These are phyloP conservation scores for Gallinago solitaria DNA, from an alignment of 2,797 vertebrate species.

Conservation along the genomic window DNA sequence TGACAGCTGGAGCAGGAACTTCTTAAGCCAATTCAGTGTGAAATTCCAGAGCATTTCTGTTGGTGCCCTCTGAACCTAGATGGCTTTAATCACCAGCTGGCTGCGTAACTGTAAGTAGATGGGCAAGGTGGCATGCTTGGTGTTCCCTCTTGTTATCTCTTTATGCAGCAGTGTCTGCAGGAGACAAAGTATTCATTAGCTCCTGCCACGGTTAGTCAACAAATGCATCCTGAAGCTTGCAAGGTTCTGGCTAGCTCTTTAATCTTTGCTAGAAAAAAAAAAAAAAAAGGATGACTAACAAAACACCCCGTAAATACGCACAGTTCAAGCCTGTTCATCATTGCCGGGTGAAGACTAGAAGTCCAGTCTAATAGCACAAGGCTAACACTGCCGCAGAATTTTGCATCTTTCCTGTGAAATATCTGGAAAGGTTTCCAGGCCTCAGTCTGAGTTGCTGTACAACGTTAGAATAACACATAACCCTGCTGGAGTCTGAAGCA, in stretches of 20 bases:
- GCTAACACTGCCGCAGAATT: neutral
- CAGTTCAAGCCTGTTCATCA: neutral
- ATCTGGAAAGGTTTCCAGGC: neutral
- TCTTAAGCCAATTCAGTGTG: constrained; percentile 11
- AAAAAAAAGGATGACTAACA: neutral
- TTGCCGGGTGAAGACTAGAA: neutral
- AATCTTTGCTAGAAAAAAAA: neutral
- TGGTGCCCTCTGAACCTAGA: neutral
- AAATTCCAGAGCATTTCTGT: constrained; percentile 37
- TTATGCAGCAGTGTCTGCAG: neutral
- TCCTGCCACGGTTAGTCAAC: neutral
- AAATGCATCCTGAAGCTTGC: constrained; percentile 3
- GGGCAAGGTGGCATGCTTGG: neutral
- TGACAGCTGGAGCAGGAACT: constrained; percentile 29
- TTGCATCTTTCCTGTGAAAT: neutral
- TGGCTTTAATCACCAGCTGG: constrained; percentile 5
- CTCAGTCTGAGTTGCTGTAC: neutral
- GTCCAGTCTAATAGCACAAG: neutral
- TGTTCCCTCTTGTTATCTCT: constrained; percentile 16
- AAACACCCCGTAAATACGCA: neutral
- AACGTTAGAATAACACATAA: neutral
- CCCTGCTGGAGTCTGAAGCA: neutral
- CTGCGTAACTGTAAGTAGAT: neutral
- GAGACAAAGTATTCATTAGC: constrained; percentile 22
- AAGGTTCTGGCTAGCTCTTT: constrained; percentile 1